These are phyloP conservation scores for Xanthia togata DNA, from an alignment of 2,888 invertebrate species.

Conservation along the genomic window DNA sequence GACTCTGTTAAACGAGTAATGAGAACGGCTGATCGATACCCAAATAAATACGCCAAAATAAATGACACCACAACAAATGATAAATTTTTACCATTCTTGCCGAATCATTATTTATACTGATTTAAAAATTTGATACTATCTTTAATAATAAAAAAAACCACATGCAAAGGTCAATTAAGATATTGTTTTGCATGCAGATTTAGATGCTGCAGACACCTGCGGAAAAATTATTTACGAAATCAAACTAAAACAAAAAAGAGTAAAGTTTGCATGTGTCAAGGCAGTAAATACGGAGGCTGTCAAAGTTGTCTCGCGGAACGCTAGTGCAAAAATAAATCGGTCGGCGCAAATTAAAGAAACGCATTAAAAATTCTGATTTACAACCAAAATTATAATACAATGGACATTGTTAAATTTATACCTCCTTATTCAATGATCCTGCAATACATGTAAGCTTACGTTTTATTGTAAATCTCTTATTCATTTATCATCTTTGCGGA, in stretches of 20 bases:
- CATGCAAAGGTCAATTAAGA: slow-evolving; percentile 47
- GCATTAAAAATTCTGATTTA: slow-evolving; percentile 84
- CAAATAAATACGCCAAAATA: slow-evolving; percentile 77
- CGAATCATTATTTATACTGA: slow-evolving; percentile 59
- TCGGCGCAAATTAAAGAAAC: slow-evolving; percentile 81
- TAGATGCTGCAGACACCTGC: slow-evolving; percentile 28
- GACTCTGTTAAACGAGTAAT: slow-evolving; percentile 71
- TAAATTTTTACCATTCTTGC: slow-evolving; percentile 69
- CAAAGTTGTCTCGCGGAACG: slow-evolving; percentile 71
- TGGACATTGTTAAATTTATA: slow-evolving; percentile 80
- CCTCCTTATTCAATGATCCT: slow-evolving; percentile 78
- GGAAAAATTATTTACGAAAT: slow-evolving; percentile 24
- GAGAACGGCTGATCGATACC: slow-evolving; percentile 77
- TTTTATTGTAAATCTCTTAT: slow-evolving; percentile 70
- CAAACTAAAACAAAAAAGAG: slow-evolving; percentile 53
- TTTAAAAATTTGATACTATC: slow-evolving; percentile 51
- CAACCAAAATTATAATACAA: slow-evolving; percentile 83
- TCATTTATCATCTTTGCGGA: slow-evolving; percentile 70
- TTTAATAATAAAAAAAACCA: slow-evolving; percentile 49
- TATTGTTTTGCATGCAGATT: slow-evolving; percentile 22
- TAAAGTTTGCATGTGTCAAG: slow-evolving; percentile 67
- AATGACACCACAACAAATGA: slow-evolving; percentile 74
- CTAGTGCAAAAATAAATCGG: slow-evolving; percentile 77
- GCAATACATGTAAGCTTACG: slow-evolving; percentile 73
- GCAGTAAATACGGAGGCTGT: slow-evolving; percentile 74